Evolutionary conservation across 2,888 invertebrate genomes (phyloP).

Genomic region (Cyaniris semiargus): DNA sequence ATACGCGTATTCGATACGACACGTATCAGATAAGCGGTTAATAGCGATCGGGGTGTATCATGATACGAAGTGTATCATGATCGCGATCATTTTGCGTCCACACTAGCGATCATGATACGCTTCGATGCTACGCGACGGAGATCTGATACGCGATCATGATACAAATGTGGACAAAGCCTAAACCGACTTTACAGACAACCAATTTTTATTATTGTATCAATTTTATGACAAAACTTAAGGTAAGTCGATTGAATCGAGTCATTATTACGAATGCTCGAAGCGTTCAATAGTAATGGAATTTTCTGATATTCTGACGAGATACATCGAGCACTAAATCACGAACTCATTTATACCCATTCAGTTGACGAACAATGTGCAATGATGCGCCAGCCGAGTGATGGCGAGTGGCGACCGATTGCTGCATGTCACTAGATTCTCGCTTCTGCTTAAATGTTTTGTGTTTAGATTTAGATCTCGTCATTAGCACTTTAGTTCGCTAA

Average conservation of each 20-base stretch:
- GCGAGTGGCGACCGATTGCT: constrained; percentile 45
- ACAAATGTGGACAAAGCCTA: too few relatives aligned
- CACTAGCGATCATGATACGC: too few relatives aligned
- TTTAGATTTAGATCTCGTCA: constrained; percentile 42
- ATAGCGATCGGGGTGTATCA: too few relatives aligned
- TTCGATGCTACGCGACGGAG: too few relatives aligned
- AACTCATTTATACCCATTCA: constrained; percentile 72
- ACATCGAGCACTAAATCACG: constrained; percentile 65
- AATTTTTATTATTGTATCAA: neutral
- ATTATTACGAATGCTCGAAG: neutral
- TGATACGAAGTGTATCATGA: too few relatives aligned
- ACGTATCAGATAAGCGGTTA: too few relatives aligned
- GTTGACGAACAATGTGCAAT: constrained; percentile 63
- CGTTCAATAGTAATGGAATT: constrained; percentile 48
- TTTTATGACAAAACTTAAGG: neutral
- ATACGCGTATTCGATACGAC: too few relatives aligned
- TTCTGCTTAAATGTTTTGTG: constrained; percentile 42
- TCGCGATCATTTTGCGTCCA: too few relatives aligned
- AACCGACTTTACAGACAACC: too few relatives aligned
- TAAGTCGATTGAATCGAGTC: neutral
- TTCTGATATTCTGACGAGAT: constrained; percentile 60
- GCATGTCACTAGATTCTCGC: constrained; percentile 57
- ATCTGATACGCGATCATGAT: too few relatives aligned
- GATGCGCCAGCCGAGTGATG: constrained; percentile 50
- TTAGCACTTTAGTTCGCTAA: neutral